Evolutionary conservation across 1,140 invertebrate genomes (phyloP).

Genomic region (Drosophila repleta): DNA sequence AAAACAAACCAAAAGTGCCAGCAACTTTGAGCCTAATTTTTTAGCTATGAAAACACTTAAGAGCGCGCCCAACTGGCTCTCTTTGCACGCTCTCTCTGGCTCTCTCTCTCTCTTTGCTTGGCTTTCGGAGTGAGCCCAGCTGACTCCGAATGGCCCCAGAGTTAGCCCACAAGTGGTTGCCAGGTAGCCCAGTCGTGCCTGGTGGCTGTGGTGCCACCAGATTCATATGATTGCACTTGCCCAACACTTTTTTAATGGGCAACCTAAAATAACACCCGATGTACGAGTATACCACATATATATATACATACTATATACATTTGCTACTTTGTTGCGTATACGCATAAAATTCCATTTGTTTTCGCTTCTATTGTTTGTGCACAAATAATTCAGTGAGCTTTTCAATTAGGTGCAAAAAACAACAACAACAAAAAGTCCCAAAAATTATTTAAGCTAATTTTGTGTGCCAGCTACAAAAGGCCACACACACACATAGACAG

Average conservation of each 20-base stretch:
- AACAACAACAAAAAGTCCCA: no score
- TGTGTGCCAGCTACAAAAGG: conserved; percentile 17
- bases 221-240: conserved; percentile 9
- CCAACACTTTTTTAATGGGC: conserved; percentile 14
- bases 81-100: no score
- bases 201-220: conserved; percentile 2
- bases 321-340: not conserved
- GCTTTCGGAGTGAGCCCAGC: conserved; percentile 36
- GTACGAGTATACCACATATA: no score
- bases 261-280: conserved; percentile 3
- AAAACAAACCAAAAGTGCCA: conserved; percentile 42
- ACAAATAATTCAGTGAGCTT: conserved; percentile 18
- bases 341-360: not conserved
- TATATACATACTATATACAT: not conserved
- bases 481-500: not conserved
- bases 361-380: not conserved
- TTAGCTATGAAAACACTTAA: conserved; percentile 39
- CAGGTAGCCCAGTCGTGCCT: conserved; percentile 11
- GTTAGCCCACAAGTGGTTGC: conserved; percentile 73
- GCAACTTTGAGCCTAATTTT: conserved; percentile 39
- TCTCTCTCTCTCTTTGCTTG: not conserved
- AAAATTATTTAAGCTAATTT: conserved; percentile 39
- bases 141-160: conserved; percentile 58
- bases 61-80: not conserved
- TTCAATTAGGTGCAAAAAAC: conserved; percentile 8